Evolutionary conservation across 2,113 vertebrate species (phyloP), one percentile per base, ranked within the genome.

Genomic region (Halichoeres trimaculatus): DNA sequence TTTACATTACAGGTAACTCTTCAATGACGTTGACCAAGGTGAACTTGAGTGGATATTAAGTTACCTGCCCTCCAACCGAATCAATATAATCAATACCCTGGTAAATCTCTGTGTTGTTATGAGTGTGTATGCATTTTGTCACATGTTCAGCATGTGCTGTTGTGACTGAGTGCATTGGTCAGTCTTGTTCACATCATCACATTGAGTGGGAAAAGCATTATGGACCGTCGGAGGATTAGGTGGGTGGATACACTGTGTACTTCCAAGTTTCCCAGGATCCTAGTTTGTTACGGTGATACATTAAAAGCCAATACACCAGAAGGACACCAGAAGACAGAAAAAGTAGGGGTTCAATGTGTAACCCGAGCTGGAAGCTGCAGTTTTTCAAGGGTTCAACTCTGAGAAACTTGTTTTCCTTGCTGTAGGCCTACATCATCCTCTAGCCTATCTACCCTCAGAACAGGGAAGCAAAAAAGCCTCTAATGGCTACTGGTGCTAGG

Each of bases 191-290:
- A 19, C 53, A 62, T 65, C 60, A 57, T 26, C 69, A 78, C 69
- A 50, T 40, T 63, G 61, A 83, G 79, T 86, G 78, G 62, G 66
- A 58, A 85, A 74, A 78, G 59, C 67, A 64, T 38, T 74, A 76
- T 74, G 47, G 62, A 63, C 73, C 58, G 47, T 82, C 67, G 67
- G 63, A 86, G 40, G 66, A 77, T 53, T 82, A 66, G 58, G 76
- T 84, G 69, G 79, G 77, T 45, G 61, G 57, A 65, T 57, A 60
- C 53, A 64, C 48, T 76, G 43, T 67, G 60, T 22, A 86, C 73
- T 62, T 55, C 72, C 55, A 62, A 65, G 78, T 80, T 78, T 64
- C 65, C 77, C 79, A 76, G 70, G 43, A 6, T 43, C 51, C 22
- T 52, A 64, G 41, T 66, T 62, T 38, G 67, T 58, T 54, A 36